phyloP scores from a whole-genome alignment of 2,888 invertebrate genomes.

The Campoletis raptor region DNA sequence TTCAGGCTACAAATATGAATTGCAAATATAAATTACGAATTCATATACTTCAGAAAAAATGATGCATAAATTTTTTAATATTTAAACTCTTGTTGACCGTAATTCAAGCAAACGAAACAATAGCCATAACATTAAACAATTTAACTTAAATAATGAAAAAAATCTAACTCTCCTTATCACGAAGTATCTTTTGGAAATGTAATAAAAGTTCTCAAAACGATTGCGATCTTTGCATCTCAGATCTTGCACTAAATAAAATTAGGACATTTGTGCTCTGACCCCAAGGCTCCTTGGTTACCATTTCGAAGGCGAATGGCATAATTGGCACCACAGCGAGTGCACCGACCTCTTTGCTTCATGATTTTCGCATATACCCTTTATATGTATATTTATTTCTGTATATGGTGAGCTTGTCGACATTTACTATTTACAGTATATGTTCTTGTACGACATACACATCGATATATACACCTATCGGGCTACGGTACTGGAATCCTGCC shows the following conservation, averaged over 20 bases:
- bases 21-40: constrained; percentile 10
- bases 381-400: constrained; percentile 39
- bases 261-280: constrained; percentile 33
- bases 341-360: constrained; percentile 74
- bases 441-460: background rate
- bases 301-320: constrained; percentile 39
- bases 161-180: background rate
- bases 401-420: constrained; percentile 19
- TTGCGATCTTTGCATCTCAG: background rate
- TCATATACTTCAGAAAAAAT: background rate
- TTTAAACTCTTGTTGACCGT: background rate
- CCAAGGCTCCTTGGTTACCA: constrained; percentile 9
- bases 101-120: background rate
- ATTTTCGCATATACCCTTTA: constrained; percentile 74
- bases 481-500: constrained; percentile 77
- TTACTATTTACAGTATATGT: constrained; percentile 40
- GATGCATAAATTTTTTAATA: background rate
- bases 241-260: constrained; percentile 4
- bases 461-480: constrained; percentile 54
- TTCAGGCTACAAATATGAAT: constrained; percentile 4
- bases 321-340: constrained; percentile 68
- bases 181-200: background rate
- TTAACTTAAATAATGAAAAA: background rate
- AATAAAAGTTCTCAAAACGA: background rate
- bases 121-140: background rate